These are phyloP conservation scores for Nephrotoma flavescens DNA, from an alignment of 2,888 invertebrate genomes.

Conservation along the genomic window DNA sequence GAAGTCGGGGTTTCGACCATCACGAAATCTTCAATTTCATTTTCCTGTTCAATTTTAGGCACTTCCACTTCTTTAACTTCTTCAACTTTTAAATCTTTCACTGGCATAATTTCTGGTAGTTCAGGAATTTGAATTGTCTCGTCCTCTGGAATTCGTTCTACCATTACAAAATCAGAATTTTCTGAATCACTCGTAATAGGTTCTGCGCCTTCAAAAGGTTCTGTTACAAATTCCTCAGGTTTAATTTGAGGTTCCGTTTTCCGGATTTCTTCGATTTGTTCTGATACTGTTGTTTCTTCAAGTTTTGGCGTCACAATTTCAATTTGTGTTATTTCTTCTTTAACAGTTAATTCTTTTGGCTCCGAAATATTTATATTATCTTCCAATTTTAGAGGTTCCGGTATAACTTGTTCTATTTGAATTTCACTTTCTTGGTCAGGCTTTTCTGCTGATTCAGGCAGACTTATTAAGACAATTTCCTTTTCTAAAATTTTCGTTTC, in stretches of 20 bases:
- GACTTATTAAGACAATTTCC: not conserved
- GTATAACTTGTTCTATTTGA: not conserved
- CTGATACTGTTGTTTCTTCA: conserved; percentile 5
- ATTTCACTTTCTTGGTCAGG: not conserved
- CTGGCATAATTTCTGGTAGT: not conserved
- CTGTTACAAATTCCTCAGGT: not conserved
- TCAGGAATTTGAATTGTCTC: not conserved
- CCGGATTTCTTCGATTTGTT: not conserved
- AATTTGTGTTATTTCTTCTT: not conserved
- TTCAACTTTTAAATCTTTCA: not conserved
- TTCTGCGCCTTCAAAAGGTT: not conserved
- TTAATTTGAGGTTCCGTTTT: not conserved
- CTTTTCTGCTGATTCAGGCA: not conserved
- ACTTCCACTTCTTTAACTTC: not conserved
- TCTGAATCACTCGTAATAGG: not conserved
- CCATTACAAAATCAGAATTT: not conserved
- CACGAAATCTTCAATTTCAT: not conserved
- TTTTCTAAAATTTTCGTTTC: not conserved
- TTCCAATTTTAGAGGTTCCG: not conserved
- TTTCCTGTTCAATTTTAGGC: not conserved
- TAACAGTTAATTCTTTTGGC: not conserved
- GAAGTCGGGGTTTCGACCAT: conserved; percentile 5
- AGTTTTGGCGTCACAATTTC: not conserved
- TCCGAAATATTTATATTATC: not conserved
- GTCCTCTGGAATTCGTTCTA: conserved; percentile 5